Evolutionary conservation across 2,797 vertebrate genomes (phyloP), one percentile per base, ranked within the genome.

Genomic region (Tinamus major): DNA sequence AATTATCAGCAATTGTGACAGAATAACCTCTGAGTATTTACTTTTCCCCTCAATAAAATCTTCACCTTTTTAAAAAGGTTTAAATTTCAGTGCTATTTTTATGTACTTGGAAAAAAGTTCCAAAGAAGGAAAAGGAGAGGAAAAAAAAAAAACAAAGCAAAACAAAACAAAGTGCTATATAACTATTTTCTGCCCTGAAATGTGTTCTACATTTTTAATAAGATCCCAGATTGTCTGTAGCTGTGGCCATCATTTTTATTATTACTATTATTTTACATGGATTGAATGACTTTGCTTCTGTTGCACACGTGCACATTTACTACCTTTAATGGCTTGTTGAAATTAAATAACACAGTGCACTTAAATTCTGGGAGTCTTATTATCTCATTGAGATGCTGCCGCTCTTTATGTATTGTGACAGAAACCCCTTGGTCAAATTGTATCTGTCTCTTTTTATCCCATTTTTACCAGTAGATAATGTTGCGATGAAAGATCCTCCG

Each of bases 401-500:
- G 44, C 96, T 95, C 95, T 97, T 97, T 95, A 96, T 92, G 85
- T 97, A 96, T 79, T 97, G 97, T 97, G 95, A 96, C 96, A 97
- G 97, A 98, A 98, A 97, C 95, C 95, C 96, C 92, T 97, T 97
- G 97, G 97, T 98, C 98, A 98, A 97, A 96, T 97, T 98, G 93
- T 98, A 98, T 97, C 98, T 98, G 98, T 98, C 98, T 98, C 97
- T 98, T 98, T 98, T 98, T 98, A 98, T 99, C 98, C 97, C 97
- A 98, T 99, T 98, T 96, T 99, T 98, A 98, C 98, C 98, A 98
- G 98, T 99, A 99, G 99, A 99, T 98, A 99, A 98, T 98, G 98
- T 98, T 98, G 98, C 98, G 98, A 98, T 99, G 98, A 99, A 98
- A 98, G 98, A 99, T 97, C 97, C 98, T 97, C 98, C 98, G 98